Evolutionary conservation across 2,797 vertebrate species (phyloP).

Genomic region (Limnodromus scolopaceus): DNA sequence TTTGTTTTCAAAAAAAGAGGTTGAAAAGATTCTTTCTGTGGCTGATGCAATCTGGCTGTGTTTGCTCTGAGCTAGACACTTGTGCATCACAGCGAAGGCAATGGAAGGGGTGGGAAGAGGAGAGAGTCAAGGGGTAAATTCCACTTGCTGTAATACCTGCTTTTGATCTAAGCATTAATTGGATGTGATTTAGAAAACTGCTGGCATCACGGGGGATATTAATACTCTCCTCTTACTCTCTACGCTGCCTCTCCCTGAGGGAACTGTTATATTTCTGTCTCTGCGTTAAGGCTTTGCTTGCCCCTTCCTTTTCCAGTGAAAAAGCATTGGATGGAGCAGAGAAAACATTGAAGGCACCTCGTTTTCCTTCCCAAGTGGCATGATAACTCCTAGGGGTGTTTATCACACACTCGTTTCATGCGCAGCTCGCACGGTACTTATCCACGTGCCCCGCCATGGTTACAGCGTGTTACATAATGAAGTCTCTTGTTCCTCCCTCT

Average conservation of each 20-base stretch:
- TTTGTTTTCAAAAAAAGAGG: slow-evolving; percentile 66
- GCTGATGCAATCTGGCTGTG: slow-evolving; percentile 64
- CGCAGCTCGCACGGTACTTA: neutral
- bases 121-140: slow-evolving; percentile 49
- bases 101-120: neutral
- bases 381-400: neutral
- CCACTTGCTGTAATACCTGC: slow-evolving; percentile 50
- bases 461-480: neutral
- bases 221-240: slow-evolving; percentile 27
- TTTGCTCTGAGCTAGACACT: slow-evolving; percentile 44
- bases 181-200: slow-evolving; percentile 60
- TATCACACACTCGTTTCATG: neutral
- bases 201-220: slow-evolving; percentile 37
- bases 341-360: neutral
- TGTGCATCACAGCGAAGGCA: slow-evolving; percentile 24
- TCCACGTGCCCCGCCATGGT: neutral
- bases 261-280: slow-evolving; percentile 20
- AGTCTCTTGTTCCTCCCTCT: neutral
- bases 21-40: slow-evolving; percentile 61
- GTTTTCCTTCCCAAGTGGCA: neutral
- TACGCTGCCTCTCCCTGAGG: neutral
- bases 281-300: neutral
- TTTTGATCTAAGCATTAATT: slow-evolving; percentile 67
- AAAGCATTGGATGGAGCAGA: neutral
- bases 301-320: neutral